Percentiles rank a stretch among this genome's conserved stretches.
Conservation (phyloP, 2,888 invertebrate genomes). For the Syrista parreyssii region DNA sequence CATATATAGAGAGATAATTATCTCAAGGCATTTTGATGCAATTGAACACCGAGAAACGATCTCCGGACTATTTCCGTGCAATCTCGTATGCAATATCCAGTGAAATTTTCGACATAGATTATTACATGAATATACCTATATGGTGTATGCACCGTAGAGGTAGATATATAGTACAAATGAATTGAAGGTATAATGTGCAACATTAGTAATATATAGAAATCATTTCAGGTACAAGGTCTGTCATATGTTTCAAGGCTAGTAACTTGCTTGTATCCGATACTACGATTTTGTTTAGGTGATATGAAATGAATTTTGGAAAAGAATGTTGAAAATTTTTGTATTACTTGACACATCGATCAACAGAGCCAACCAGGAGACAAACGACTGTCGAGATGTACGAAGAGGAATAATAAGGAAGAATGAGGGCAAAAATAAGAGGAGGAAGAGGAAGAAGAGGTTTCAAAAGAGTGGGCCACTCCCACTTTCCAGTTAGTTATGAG, state of each 20-base stretch:
- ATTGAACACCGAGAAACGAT: conserved; percentile 41
- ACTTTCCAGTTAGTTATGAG: conserved; percentile 8
- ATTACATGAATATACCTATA: background rate
- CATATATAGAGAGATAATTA: too few relatives aligned
- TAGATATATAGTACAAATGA: too few relatives aligned
- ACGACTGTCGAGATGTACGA: background rate
- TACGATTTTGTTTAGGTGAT: too few relatives aligned
- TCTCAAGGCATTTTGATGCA: conserved; percentile 14
- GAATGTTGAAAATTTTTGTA: too few relatives aligned
- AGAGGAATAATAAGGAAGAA: background rate
- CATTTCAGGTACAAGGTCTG: too few relatives aligned
- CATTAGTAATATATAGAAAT: too few relatives aligned
- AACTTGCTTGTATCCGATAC: too few relatives aligned
- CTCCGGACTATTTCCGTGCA: conserved; percentile 56
- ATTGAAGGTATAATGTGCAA: too few relatives aligned
- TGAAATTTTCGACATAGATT: too few relatives aligned
- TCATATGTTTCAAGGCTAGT: too few relatives aligned
- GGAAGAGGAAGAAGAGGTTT: background rate
- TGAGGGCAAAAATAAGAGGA: background rate
- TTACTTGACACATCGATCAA: background rate
- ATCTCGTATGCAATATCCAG: conserved; percentile 39
- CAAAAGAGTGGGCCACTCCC: conserved; percentile 11
- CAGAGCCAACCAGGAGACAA: background rate
- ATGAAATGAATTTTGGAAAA: background rate
- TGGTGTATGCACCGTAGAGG: background rate